Conservation (phyloP, 1,140 invertebrate species). For the Drosophila arizonae region DNA sequence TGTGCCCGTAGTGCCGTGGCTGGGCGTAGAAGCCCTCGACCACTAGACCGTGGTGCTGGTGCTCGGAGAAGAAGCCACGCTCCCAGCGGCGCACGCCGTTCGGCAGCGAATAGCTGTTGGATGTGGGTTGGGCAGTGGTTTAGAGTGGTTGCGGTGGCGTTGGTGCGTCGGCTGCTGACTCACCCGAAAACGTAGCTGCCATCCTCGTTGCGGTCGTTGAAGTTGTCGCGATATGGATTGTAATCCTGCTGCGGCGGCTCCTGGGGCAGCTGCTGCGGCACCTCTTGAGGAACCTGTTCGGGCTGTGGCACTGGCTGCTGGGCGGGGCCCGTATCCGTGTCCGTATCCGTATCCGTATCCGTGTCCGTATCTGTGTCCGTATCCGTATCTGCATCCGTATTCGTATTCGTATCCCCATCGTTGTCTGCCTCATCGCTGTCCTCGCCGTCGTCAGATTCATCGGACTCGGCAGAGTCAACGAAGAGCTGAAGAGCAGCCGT, state of each 20-base stretch:
- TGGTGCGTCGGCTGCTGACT: conserved; percentile 13
- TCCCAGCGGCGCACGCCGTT: conserved; percentile 70
- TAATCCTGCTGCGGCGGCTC: conserved; percentile 25
- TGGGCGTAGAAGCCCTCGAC: conserved; percentile 66
- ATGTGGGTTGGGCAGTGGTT: background rate
- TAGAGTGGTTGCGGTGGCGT: background rate
- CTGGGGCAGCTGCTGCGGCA: background rate
- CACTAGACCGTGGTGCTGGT: conserved; percentile 44
- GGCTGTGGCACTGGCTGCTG: conserved; percentile 1
- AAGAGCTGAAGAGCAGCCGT: conserved; percentile 42
- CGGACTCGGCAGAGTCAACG: conserved; percentile 17
- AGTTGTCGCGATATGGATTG: conserved; percentile 68
- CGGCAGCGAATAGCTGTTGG: conserved; percentile 55
- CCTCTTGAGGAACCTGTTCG: background rate
- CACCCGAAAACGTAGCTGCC: conserved; percentile 68
- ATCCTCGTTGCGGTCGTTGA: conserved; percentile 61
- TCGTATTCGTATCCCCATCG: conserved; percentile 7
- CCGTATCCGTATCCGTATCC: background rate
- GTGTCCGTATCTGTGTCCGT: background rate
- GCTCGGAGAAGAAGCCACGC: conserved; percentile 43
- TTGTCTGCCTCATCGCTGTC: conserved; percentile 1
- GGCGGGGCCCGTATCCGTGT: background rate
- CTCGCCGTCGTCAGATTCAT: conserved; percentile 37
- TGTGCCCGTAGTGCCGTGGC: conserved; percentile 41
- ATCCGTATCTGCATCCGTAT: background rate